Percentiles rank a stretch among this genome's conserved stretches.
Conservation (phyloP, 2,797 vertebrate genomes). For the Hirundo rustica region DNA sequence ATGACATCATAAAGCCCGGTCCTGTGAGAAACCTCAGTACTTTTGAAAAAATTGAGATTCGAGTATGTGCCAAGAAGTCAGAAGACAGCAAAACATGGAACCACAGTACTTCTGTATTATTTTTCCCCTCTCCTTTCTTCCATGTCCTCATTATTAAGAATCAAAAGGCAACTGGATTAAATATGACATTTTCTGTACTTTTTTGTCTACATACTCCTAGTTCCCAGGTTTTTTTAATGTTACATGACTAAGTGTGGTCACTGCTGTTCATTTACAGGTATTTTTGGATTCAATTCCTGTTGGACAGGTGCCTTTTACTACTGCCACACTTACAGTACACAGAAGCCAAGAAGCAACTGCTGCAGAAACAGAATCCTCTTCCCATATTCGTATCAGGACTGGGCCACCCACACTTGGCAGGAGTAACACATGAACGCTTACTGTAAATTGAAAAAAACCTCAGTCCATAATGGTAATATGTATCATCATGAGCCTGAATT, state of each 20-base stretch:
- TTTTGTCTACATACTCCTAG: neutral
- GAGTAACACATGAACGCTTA: neutral
- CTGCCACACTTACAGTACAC: neutral
- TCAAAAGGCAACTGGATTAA: neutral
- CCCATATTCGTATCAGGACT: neutral
- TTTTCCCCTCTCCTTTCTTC: neutral
- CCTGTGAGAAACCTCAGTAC: neutral
- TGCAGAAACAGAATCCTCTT: slow-evolving; percentile 35
- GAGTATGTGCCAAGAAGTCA: neutral
- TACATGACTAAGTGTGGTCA: neutral
- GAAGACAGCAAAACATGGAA: neutral
- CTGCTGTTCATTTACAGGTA: neutral
- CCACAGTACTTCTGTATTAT: neutral
- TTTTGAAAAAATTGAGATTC: neutral
- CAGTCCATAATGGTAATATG: neutral
- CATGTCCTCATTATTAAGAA: neutral
- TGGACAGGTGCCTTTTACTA: neutral
- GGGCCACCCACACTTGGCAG: neutral
- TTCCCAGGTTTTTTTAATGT: neutral
- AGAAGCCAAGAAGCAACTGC: neutral
- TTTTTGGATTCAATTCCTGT: neutral
- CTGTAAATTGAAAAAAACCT: neutral
- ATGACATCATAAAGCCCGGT: neutral
- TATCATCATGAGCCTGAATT: neutral
- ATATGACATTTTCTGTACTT: neutral